phyloP scores from a whole-genome alignment of 2,888 invertebrate genomes.

The Tridacna gigas region DNA sequence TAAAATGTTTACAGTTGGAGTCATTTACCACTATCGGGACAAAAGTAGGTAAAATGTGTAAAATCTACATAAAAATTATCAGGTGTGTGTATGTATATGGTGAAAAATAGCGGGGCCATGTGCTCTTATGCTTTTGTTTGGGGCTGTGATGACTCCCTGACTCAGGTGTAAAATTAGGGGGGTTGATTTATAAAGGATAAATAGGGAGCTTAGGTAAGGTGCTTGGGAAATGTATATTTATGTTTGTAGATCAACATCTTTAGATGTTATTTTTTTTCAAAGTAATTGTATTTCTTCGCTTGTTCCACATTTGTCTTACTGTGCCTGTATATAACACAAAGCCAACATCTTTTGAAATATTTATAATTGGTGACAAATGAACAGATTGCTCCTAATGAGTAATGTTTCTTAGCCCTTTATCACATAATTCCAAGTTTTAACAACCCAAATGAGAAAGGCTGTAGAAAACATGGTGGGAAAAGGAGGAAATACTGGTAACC shows the following conservation, averaged over 20 bases:
- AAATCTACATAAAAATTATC: conserved; percentile 31
- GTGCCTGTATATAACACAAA: no score
- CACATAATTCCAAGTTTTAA: background rate
- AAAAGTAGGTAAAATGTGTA: conserved; percentile 31
- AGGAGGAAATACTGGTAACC: background rate
- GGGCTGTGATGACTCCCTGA: background rate
- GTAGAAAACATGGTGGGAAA: background rate
- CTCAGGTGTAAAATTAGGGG: conserved; percentile 29
- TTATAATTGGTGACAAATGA: background rate
- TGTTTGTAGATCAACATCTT: no score
- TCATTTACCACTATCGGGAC: conserved; percentile 13
- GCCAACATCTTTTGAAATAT: no score
- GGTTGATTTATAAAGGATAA: conserved; percentile 17
- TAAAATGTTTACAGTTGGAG: conserved; percentile 23
- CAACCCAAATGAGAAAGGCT: background rate
- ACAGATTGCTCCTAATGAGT: background rate
- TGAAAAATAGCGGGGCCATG: conserved; percentile 26
- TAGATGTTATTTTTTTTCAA: no score
- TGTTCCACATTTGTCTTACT: no score
- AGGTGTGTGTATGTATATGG: conserved; percentile 27
- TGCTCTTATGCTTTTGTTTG: conserved; percentile 8
- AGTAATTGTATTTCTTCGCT: no score
- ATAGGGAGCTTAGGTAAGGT: conserved; percentile 26
- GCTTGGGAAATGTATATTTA: background rate
- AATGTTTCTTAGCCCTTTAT: no score